Evolutionary conservation across 2,797 vertebrate genomes (phyloP), one percentile per base, ranked within the genome.

Genomic region (Gobio occitaniae): DNA sequence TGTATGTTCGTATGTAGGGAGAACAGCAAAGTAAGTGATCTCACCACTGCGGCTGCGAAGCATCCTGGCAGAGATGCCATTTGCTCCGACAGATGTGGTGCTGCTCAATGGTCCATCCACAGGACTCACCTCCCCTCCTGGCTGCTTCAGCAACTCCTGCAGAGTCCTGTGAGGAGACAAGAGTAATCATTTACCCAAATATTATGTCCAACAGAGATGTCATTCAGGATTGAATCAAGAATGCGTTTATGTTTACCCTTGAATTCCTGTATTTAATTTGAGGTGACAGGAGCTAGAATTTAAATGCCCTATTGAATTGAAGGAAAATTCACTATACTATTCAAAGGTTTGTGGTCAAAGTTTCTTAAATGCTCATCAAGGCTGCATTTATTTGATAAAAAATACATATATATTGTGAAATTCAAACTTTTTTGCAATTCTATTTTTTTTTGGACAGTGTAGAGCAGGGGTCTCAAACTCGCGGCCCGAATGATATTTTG

Each of bases 111-210:
- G 92, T 89, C 84, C 92, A 38, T 96, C 94, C 54, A 93, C 91
- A 0, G 92, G 87, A 71, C 93, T 92, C 82, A 86, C 86, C 65
- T 95, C 95, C 11, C 91, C 93, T 52, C 95, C 95, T 0, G 97
- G 97, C 93, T 98, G 97, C 93, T 99, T 98, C 92, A 99, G 94
- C 82, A 98, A 94, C 84, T 98, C 98, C 0, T 97, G 97, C 89
- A 99, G 94, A 0, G 96, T 97, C 94, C 98, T 99, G 90, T 25
- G 90, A 7, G 38, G 29, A 80, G 9, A 83, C 56, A 54, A 29
- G 38, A 76, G 66, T 29, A 69, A 54, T 25, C 29, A 54, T 77
- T 81, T 52, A 56, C 4, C 19, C 19, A 3, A 69, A 70, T 21
- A 0, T 59, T 41, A n/a, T 25, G 47, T 59, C 68, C 66, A 70